Evolutionary conservation across 1,140 invertebrate genomes (phyloP), one percentile per base, ranked within the genome.

Genomic region (Hycleus phaleratus): DNA sequence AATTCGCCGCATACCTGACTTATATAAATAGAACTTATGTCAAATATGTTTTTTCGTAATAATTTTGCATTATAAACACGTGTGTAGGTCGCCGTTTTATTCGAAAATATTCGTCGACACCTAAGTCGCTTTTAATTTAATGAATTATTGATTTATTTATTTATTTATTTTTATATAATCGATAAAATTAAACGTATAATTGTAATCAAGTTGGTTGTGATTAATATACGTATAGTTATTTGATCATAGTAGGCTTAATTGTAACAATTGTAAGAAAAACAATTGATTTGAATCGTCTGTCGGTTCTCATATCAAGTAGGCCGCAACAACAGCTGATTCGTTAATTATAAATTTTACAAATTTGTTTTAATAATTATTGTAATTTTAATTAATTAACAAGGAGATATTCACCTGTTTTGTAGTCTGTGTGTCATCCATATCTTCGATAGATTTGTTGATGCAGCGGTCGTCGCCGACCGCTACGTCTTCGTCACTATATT

Each of bases 391-490:
- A 18, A 18, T 18, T 18, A 18, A 18, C 1, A 18, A 18, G 4
- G 32, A 32, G 7, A 32, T 32, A 46, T 57, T 56, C 62, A 67
- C 65, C 65, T 67, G 62, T 64, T 52, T 67, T 26, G 64, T 48
- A 45, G 49, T 56, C 24, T 52, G 49, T 32, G 53, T 60, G 38
- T 67, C 65, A 42, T 59, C 62, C 59, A 62, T 58, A 45, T 59
- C 57, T 47, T 59, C 57, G 47, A 52, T 32, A 32, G 50, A 4
- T 56, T 45, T 53, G 48, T 46, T 46, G 43, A 44, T 43, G 10
- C 45, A 47, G 44, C 49, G 39, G 32, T 53, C 49, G 26, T 51
- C 49, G 39, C 43, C 47, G 47, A 46, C 48, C 40, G 10, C 12
- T 52, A 46, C n/a, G 39, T 49, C 25, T 49, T 32, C 49, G 12